Evolutionary conservation across 2,113 vertebrate genomes (phyloP).

Genomic region (Oncorhynchus clarkii): DNA sequence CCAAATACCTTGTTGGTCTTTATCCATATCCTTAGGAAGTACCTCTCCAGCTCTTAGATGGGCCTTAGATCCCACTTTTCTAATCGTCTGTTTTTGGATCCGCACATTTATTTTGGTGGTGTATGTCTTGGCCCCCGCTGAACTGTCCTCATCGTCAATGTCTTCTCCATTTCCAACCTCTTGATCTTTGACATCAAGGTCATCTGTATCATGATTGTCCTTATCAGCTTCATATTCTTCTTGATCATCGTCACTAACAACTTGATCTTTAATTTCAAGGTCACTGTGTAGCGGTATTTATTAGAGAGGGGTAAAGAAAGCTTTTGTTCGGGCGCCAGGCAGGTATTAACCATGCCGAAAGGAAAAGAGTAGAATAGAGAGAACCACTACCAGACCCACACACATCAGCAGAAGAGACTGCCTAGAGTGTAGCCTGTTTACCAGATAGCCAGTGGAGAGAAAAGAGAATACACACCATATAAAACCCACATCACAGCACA

Average conservation of each 20-base stretch:
- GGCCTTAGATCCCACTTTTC: not conserved
- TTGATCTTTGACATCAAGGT: not conserved
- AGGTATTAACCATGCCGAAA: too few species aligned
- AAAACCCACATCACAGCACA: too few species aligned
- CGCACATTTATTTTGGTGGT: not conserved
- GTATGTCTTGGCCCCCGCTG: not conserved
- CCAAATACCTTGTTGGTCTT: not conserved
- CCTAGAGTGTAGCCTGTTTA: too few species aligned
- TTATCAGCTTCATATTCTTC: not conserved
- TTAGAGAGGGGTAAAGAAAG: too few species aligned
- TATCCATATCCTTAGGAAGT: not conserved
- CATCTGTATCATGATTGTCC: not conserved
- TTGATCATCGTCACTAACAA: not conserved
- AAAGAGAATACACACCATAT: too few species aligned
- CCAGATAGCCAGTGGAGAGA: too few species aligned
- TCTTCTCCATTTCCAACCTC: not conserved
- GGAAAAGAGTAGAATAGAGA: too few species aligned
- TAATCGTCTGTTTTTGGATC: not conserved
- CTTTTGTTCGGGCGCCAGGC: too few species aligned
- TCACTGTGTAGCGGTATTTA: too few species aligned
- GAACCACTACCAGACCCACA: too few species aligned
- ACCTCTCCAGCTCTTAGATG: not conserved
- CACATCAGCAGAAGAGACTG: too few species aligned
- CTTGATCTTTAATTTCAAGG: not conserved
- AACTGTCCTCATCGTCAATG: not conserved